Evolutionary conservation across 2,797 vertebrate genomes (phyloP), one percentile per base, ranked within the genome.

Genomic region (Hafferia zeledoni): DNA sequence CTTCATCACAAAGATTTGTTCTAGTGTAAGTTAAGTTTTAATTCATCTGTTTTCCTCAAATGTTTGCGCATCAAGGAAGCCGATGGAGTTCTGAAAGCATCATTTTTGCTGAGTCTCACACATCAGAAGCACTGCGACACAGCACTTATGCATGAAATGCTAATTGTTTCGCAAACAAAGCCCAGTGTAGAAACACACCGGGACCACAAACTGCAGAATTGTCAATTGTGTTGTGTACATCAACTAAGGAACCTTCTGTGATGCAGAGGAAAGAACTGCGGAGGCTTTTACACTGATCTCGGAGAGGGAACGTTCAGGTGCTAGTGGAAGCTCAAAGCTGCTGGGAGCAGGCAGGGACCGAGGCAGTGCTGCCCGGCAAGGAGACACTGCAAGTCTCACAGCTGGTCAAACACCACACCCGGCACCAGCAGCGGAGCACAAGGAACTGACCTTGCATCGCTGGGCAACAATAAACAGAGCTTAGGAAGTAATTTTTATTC

Each of bases 11-110:
- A 1, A 5, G 5, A 2, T 11, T 7, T 37, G 11, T 27, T 52
- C 2, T 19, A 1, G 1, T 28, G 3, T 0, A 25, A 39, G 6
- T 5, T 5, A 15, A 44, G 39, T 24, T 46, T 17, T 20, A 10
- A 37, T 23, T 49, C 0, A 15, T 17, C 23, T 25, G 0, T 2
- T 44, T 28, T 3, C 4, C 4, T 17, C 37, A 28, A 44, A 47
- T 3, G 19, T 9, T 25, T 13, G 10, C 35, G 7, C 41, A 31
- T 35, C 12, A 17, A 25, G 64, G 16, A 20, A 55, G 17, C 6
- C 17, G 22, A 18, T 16, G 12, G n/a, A 41, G 17, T 17, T 27
- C n/a, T 31, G 30, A 41, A 69, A 37, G n/a, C 4, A 9, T 11
- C 1, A 2, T 41, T 43, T 64, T 11, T 64, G 52, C 11, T 68